Base-by-base conservation (phyloP, 2,888 invertebrate species). In the Drosophila atripex region DNA sequence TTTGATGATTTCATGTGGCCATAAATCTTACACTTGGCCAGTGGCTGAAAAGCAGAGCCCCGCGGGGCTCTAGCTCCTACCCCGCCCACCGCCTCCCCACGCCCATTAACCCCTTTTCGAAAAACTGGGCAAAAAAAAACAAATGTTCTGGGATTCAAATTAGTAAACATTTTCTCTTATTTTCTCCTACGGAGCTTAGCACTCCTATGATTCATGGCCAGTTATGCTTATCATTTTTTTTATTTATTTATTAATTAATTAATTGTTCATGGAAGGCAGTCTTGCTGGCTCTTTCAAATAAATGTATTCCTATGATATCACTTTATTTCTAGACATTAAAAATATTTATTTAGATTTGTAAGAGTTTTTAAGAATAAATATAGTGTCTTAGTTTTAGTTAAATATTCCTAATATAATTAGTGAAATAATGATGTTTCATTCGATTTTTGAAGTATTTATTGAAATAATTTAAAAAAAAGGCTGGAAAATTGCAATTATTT, bases 1-100 rank as follows among this genome's bases (percentile, higher is more conserved):
- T 41, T 41, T 77, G 86, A 86, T 83, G 84, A 80, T 83, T 80
- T 83, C 75, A 86, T 75, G 43, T 63, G 45, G 66, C 64, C 45
- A 64, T 32, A 61, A 71, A 61, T 57, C n/a, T 60, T 60, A 14
- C 57, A 43, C 38, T 12, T 30, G 54, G 43, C 11, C 51, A 54
- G 45, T 21, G n/a, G 46, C 16, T 56, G 45, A 60, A 60, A 52
- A 57, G 39, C 45, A 5, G 21, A 21, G 43, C 21, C 39, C 38
- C 39, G 9, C 16, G n/a, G 16, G 43, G 16, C 16, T 8, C 39
- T 51, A 28, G 8, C 28, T 28, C 28, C 23, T 25, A 25, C 53
- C n/a, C 11, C 35, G 16, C 25, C 52, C 56, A 21, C 56, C 11
- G 14, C 8, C 16, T 23, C 5, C 16, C 23, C 21, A 9, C 7